Conservation (phyloP, 2,113 vertebrate genomes). For the Aspiorhynchus laticeps region DNA sequence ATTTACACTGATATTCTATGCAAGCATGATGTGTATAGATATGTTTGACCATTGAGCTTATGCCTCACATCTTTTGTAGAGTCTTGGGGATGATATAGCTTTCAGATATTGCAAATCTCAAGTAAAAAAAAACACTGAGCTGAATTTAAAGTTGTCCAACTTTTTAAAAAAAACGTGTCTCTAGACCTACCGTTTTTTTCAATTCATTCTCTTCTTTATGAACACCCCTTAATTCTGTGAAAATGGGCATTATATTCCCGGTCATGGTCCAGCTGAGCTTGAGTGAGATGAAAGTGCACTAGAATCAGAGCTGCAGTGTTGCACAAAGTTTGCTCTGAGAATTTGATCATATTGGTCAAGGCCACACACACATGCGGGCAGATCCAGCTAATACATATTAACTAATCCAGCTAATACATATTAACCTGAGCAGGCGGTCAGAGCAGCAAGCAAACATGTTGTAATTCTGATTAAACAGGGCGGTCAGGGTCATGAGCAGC, state of each 20-base stretch:
- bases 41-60: background rate
- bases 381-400: conserved; percentile 13
- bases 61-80: background rate
- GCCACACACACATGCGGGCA: background rate
- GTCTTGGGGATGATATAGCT: background rate
- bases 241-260: background rate
- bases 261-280: background rate
- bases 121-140: background rate
- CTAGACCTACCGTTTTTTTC: background rate
- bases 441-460: conserved; percentile 51
- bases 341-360: conserved; percentile 32
- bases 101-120: background rate
- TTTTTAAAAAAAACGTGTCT: too few species aligned
- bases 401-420: conserved; percentile 38
- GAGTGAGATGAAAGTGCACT: background rate
- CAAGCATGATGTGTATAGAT: background rate
- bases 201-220: background rate
- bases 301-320: background rate
- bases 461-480: conserved; percentile 60
- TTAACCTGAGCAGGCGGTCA: conserved; percentile 35
- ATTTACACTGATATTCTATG: background rate
- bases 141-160: background rate
- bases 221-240: background rate
- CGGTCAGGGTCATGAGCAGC: conserved; percentile 27
- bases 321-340: conserved; percentile 42